A percentile compares a stretch with the other conserved stretches of the same genome.
Evolutionary conservation across 2,797 vertebrate genomes (phyloP).

Genomic region (Gymnothorax reevesii): DNA sequence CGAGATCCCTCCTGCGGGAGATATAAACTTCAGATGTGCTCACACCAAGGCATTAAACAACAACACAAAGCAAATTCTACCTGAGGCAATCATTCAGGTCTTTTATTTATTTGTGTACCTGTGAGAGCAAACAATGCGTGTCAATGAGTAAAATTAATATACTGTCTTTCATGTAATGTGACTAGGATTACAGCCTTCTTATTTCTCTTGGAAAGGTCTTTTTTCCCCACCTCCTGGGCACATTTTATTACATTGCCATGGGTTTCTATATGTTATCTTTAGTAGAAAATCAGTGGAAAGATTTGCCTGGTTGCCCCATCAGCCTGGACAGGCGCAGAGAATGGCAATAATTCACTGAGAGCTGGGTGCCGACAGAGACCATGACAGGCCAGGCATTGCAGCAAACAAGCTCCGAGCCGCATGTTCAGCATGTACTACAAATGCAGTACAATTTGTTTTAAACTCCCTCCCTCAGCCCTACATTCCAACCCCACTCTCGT

Average conservation of each 20-base stretch:
- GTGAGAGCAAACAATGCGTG: neutral
- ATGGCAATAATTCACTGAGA: neutral
- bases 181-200: neutral
- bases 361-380: neutral
- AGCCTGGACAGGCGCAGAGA: neutral
- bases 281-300: neutral
- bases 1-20: constrained; percentile 41
- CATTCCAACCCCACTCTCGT: neutral
- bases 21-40: constrained; percentile 16
- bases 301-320: neutral
- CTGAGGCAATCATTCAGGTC: constrained; percentile 1
- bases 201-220: neutral
- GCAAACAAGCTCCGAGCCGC: constrained; percentile 15
- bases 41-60: constrained; percentile 5
- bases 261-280: neutral
- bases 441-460: neutral
- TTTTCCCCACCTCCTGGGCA: neutral
- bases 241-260: neutral
- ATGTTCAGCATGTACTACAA: neutral
- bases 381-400: neutral
- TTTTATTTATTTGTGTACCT: neutral
- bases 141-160: neutral
- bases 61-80: constrained; percentile 2
- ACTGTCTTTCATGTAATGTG: neutral
- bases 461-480: neutral